Conservation (phyloP, 30 jellyfish, hydroid and myxozoan species). For the Cassiopea andromeda region DNA sequence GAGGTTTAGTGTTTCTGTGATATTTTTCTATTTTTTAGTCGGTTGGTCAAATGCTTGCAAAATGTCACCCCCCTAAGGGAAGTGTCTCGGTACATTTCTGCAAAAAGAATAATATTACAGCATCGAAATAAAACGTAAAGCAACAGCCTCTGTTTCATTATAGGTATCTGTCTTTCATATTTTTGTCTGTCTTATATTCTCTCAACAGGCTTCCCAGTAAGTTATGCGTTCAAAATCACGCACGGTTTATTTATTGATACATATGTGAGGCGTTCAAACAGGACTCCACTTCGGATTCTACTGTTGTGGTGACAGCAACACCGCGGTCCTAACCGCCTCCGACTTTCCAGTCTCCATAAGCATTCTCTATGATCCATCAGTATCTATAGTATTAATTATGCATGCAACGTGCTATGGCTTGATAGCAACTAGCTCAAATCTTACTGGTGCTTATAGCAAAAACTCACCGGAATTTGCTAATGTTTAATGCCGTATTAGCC, state of each 20-base stretch:
- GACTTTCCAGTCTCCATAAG: constrained; percentile 1
- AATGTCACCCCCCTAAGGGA: no score
- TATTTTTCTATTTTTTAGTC: no score
- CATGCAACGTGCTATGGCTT: background rate
- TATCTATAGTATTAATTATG: background rate
- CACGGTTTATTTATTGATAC: background rate
- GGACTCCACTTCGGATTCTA: constrained; percentile 3
- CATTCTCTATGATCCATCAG: constrained; percentile 1
- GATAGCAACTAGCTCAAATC: background rate
- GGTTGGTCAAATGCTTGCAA: no score
- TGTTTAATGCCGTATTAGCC: background rate
- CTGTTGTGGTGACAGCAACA: constrained; percentile 5
- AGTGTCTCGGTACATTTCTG: no score
- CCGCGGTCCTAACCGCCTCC: background rate
- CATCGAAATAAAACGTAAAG: no score
- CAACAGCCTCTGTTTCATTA: no score
- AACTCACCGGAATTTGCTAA: background rate
- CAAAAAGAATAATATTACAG: no score
- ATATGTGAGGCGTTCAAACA: background rate
- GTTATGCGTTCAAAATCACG: background rate
- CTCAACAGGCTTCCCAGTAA: background rate
- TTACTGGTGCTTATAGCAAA: background rate
- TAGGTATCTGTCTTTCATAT: no score
- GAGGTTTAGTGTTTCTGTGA: no score
- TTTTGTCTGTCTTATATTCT: background rate